Percentiles rank a stretch among this genome's conserved stretches.
phyloP scores from a whole-genome alignment of 2,113 vertebrate genomes.

The Burhinus bistriatus region DNA sequence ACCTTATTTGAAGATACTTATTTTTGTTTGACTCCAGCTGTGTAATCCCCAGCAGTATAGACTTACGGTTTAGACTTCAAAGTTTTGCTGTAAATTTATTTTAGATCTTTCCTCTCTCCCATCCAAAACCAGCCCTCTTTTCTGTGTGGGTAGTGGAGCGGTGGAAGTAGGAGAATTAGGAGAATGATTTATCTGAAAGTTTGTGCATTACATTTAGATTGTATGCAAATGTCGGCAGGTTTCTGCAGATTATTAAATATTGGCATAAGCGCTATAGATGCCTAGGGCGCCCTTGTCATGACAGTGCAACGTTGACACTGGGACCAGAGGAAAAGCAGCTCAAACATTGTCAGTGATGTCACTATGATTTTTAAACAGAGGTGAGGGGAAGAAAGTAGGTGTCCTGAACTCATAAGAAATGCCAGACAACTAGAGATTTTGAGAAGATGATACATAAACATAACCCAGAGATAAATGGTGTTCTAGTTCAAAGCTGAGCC shows the following conservation, averaged over 20 bases:
- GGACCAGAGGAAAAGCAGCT: neutral
- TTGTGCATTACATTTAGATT: neutral
- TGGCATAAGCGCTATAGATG: neutral
- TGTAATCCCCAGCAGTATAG: neutral
- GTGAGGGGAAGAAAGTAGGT: neutral
- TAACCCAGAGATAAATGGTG: neutral
- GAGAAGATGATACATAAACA: neutral
- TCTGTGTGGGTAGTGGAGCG: neutral
- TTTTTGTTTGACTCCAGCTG: neutral
- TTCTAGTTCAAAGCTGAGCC: neutral
- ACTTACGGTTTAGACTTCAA: neutral
- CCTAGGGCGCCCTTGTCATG: neutral
- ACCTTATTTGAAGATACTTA: neutral
- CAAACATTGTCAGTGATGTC: neutral
- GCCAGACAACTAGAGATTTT: neutral
- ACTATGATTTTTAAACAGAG: neutral
- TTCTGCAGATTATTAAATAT: neutral
- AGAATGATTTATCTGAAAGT: neutral
- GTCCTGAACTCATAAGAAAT: neutral
- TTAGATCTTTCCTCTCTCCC: neutral
- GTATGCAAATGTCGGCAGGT: accelerated
- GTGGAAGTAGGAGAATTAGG: neutral
- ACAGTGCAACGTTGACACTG: neutral
- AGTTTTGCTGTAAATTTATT: neutral
- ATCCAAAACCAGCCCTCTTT: neutral